Evolutionary conservation across 1,140 invertebrate species (phyloP).

Genomic region (Samia ricini): DNA sequence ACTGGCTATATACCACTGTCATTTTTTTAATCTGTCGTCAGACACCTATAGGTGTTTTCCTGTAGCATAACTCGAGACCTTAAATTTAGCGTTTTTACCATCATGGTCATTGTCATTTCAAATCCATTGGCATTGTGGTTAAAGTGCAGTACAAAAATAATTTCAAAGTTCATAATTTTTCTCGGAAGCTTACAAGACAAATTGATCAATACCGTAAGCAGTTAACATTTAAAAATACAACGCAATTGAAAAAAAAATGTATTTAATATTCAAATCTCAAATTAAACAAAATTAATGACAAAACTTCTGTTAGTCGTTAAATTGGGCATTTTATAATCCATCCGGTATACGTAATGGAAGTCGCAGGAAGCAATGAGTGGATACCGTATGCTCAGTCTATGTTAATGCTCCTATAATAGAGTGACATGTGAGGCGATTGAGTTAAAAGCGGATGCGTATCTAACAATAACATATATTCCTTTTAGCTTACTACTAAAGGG

Average conservation of each 20-base stretch:
- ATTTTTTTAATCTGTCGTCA: no score
- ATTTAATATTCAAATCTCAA: not conserved
- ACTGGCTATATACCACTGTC: no score
- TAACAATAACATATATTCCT: slow-evolving; percentile 6
- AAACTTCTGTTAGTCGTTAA: not conserved
- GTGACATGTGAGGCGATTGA: slow-evolving; percentile 6
- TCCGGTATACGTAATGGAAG: slow-evolving; percentile 43
- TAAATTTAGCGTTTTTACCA: no score
- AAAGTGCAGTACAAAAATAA: no score
- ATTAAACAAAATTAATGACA: not conserved
- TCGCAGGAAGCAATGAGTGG: slow-evolving; percentile 28
- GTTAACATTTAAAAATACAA: no score
- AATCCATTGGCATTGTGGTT: no score
- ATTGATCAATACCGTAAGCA: no score
- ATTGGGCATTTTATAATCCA: not conserved
- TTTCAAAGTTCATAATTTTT: no score
- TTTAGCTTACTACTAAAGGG: not conserved
- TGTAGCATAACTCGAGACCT: no score
- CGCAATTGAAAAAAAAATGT: not conserved
- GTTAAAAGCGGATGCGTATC: slow-evolving; percentile 9
- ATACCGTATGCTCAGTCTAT: not conserved
- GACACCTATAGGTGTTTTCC: no score
- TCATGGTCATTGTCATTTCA: no score
- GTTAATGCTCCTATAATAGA: slow-evolving; percentile 21
- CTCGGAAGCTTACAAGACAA: no score